phyloP scores from a whole-genome alignment of 92 coral and sea anemone species.

The Galaxea fascicularis region DNA sequence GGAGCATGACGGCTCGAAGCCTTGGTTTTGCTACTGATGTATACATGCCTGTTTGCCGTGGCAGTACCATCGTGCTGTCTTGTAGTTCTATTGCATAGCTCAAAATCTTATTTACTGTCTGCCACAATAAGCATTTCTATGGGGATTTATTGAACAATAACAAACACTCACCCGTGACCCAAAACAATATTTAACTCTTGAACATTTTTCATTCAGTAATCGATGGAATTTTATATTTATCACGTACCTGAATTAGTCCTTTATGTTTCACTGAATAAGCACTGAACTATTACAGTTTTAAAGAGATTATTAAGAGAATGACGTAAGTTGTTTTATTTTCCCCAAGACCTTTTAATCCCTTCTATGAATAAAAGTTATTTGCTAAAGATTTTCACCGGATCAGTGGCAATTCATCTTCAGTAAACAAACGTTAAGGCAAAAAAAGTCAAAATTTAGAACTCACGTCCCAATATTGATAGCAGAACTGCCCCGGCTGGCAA shows the following conservation, averaged over 20 bases:
- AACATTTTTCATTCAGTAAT: not conserved
- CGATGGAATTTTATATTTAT: not conserved
- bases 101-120: not conserved
- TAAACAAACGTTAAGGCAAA: not conserved
- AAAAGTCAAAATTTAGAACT: not conserved
- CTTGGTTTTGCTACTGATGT: slow-evolving; percentile 13
- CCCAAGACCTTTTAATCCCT: slow-evolving; percentile 4
- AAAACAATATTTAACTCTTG: not conserved
- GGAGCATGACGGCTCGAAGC: slow-evolving; percentile 32
- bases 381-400: slow-evolving; percentile 1
- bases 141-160: not conserved
- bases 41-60: not conserved
- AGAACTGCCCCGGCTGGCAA: not conserved
- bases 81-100: not conserved
- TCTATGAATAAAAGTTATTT: slow-evolving; percentile 7
- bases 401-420: not conserved
- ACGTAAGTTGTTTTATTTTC: not conserved
- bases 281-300: not conserved
- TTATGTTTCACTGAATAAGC: not conserved
- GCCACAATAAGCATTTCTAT: slow-evolving; percentile 12
- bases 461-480: slow-evolving; percentile 12
- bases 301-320: not conserved
- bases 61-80: slow-evolving; percentile 10
- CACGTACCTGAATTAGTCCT: not conserved
- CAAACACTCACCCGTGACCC: not conserved